These are phyloP conservation scores for Volucella inflata DNA, from an alignment of 2,888 invertebrate genomes.

Conservation along the genomic window DNA sequence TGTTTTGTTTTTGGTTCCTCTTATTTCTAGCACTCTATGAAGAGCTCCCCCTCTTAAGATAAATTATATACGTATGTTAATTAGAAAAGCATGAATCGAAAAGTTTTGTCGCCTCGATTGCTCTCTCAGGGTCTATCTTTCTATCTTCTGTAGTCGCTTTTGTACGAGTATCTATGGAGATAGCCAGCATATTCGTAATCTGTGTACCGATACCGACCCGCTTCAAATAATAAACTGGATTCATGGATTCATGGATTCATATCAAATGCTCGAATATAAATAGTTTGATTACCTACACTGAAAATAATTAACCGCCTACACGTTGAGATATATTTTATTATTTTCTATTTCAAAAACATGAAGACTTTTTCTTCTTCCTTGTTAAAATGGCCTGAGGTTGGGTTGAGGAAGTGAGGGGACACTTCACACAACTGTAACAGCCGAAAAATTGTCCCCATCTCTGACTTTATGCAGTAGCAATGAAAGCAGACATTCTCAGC, in stretches of 20 bases:
- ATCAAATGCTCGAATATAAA: conserved; percentile 74
- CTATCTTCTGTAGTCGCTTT: neutral
- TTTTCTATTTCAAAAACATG: conserved; percentile 73
- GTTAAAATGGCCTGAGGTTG: conserved; percentile 4
- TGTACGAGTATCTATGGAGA: conserved; percentile 17
- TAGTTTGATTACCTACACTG: conserved; percentile 76
- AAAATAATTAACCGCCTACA: conserved; percentile 76
- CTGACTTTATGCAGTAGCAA: conserved; percentile 35
- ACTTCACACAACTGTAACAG: conserved; percentile 29
- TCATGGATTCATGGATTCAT: conserved; percentile 46
- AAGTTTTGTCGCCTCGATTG: conserved; percentile 65
- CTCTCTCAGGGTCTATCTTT: neutral
- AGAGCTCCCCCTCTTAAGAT: conserved; percentile 52
- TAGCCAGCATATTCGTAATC: conserved; percentile 23
- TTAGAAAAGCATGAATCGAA: conserved; percentile 74
- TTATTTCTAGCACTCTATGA: conserved; percentile 1
- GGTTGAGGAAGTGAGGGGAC: conserved; percentile 18
- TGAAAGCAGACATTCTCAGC: conserved; percentile 44
- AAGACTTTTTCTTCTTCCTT: conserved; percentile 39
- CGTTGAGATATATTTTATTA: conserved; percentile 73
- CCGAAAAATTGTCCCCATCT: conserved; percentile 42
- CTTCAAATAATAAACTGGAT: conserved; percentile 42
- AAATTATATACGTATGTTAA: conserved; percentile 73
- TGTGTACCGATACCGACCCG: conserved; percentile 41
- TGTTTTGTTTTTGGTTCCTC: conserved; percentile 16